Conservation (phyloP, 1,140 invertebrate species). For the Caenorhabditis tropicalis region DNA sequence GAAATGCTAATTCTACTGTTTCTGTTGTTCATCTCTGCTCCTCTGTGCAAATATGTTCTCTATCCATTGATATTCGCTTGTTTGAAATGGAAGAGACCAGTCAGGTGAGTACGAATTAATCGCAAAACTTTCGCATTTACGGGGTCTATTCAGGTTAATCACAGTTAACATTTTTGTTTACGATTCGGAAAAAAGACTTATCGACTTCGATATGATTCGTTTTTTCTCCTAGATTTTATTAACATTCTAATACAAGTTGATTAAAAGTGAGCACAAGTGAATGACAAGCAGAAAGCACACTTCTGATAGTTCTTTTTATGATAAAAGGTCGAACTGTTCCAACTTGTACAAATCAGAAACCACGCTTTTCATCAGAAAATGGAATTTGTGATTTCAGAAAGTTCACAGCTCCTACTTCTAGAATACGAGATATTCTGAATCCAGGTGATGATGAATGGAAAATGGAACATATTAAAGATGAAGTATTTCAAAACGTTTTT, state of each 20-base stretch:
- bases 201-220: neutral
- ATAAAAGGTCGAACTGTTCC: neutral
- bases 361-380: neutral
- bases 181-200: neutral
- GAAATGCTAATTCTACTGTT: neutral
- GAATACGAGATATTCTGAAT: conserved; percentile 2
- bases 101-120: neutral
- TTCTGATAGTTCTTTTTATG: neutral
- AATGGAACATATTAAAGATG: conserved; percentile 9
- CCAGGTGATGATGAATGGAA: conserved; percentile 10
- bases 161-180: neutral
- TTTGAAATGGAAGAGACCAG: neutral
- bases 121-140: neutral
- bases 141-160: neutral
- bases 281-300: neutral
- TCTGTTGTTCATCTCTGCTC: neutral
- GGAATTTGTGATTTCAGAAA: neutral
- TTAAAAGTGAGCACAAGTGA: neutral
- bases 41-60: neutral
- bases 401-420: conserved; percentile 13
- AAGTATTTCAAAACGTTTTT: neutral
- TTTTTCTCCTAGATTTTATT: neutral
- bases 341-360: neutral
- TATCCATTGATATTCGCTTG: neutral
- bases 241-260: neutral